Conservation (phyloP, 2,113 vertebrate genomes). For the Aegithalos caudatus region DNA sequence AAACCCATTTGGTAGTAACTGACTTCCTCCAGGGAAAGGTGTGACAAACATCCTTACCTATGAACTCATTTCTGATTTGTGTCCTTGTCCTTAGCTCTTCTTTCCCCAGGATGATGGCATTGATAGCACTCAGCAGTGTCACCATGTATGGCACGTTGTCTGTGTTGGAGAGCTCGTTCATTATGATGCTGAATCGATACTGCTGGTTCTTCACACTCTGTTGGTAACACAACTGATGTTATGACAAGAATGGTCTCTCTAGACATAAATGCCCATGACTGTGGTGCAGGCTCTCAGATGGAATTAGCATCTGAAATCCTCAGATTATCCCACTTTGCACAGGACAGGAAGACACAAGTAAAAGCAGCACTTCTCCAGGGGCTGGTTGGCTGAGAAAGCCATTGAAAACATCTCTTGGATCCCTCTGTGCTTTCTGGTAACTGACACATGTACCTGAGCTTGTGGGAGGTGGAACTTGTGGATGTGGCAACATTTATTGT, state of each 20-base stretch:
- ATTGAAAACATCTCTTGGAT: background rate
- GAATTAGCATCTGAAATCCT: background rate
- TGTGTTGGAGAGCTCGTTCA: conserved; percentile 87
- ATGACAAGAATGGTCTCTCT: background rate
- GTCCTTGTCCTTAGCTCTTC: conserved; percentile 86
- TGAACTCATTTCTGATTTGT: conserved; percentile 91
- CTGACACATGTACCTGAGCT: background rate
- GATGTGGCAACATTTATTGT: background rate
- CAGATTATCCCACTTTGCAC: background rate
- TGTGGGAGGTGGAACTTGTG: background rate
- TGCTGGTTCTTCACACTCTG: conserved; percentile 90
- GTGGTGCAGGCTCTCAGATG: background rate
- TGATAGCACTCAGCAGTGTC: conserved; percentile 91
- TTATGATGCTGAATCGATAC: conserved; percentile 94
- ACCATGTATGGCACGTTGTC: conserved; percentile 92
- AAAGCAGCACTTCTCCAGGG: background rate
- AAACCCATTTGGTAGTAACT: background rate
- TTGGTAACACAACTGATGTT: background rate
- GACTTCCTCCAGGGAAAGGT: background rate
- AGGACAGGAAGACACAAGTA: background rate
- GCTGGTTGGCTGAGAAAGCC: background rate
- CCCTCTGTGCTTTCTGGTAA: background rate
- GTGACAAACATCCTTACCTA: conserved; percentile 76
- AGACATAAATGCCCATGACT: background rate
- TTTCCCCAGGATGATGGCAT: conserved; percentile 89